These are phyloP conservation scores for Melanostoma mellinum DNA, from an alignment of 2,888 invertebrate genomes.

Conservation along the genomic window DNA sequence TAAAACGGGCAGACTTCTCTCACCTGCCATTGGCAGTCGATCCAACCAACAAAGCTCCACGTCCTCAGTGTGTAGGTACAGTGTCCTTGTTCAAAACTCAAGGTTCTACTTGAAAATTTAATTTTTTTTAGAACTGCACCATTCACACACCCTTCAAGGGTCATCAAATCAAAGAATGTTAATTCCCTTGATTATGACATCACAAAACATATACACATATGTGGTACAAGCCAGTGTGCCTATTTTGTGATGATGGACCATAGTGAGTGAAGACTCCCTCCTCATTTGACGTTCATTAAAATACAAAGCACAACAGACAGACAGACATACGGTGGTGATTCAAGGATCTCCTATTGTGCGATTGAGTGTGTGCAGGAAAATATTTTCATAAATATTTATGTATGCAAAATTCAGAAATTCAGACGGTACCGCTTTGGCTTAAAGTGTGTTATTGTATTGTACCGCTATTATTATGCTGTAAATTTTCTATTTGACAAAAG, in stretches of 20 bases:
- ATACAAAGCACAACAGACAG: conserved; percentile 3
- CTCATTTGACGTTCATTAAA: conserved; percentile 32
- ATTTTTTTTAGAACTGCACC: conserved; percentile 21
- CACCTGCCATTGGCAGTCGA: conserved; percentile 58
- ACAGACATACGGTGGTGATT: conserved; percentile 16
- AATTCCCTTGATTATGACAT: conserved; percentile 64
- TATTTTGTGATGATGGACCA: background rate
- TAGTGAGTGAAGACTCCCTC: background rate
- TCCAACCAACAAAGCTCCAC: background rate
- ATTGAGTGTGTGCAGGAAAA: conserved; percentile 76
- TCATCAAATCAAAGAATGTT: conserved; percentile 57
- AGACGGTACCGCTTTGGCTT: conserved; percentile 57
- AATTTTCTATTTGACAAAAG: conserved; percentile 69
- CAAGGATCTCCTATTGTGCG: conserved; percentile 31
- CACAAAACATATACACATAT: background rate
- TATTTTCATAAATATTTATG: conserved; percentile 83
- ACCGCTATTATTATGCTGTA: conserved; percentile 70
- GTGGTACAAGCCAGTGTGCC: background rate
- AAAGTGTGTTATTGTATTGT: conserved; percentile 55
- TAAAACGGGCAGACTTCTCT: conserved; percentile 11
- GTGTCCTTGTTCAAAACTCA: conserved; percentile 43
- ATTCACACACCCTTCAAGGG: background rate
- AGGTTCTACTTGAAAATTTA: conserved; percentile 50
- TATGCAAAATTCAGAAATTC: conserved; percentile 79
- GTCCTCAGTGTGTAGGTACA: background rate